phyloP scores from a whole-genome alignment of 2,797 vertebrate genomes.

The Argya squamiceps region DNA sequence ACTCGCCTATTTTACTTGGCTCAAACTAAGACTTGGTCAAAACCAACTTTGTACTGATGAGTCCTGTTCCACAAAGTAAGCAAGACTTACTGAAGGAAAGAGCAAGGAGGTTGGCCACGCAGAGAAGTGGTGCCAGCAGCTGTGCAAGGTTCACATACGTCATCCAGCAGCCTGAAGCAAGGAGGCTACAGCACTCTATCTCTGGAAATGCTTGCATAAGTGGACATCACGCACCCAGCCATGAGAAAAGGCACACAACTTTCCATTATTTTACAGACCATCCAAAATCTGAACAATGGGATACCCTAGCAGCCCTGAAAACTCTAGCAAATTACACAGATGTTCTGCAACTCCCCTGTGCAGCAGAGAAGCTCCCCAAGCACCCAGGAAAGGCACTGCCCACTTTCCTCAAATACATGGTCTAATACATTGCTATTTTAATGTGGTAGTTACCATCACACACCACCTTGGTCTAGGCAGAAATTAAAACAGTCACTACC shows the following conservation, averaged over 20 bases:
- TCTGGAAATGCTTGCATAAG: background rate
- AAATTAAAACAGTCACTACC: accelerated
- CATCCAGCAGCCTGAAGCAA: background rate
- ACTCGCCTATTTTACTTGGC: background rate
- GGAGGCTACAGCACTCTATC: background rate
- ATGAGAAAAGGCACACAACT: background rate
- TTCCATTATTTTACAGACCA: background rate
- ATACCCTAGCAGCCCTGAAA: background rate
- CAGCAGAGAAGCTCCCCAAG: background rate
- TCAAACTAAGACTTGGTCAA: background rate
- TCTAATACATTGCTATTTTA: background rate
- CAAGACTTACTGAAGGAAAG: background rate
- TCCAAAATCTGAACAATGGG: background rate
- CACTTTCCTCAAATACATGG: accelerated
- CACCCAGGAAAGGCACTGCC: accelerated
- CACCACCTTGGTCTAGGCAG: background rate
- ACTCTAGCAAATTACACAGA: background rate
- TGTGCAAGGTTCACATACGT: accelerated
- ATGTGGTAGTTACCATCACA: background rate
- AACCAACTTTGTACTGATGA: background rate
- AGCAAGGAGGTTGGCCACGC: background rate
- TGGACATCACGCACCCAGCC: background rate
- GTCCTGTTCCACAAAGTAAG: background rate
- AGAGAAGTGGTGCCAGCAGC: background rate
- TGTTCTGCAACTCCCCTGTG: accelerated